Evolutionary conservation across 2,888 invertebrate genomes (phyloP), one percentile per base, ranked within the genome.

Genomic region (Ctena decussata): DNA sequence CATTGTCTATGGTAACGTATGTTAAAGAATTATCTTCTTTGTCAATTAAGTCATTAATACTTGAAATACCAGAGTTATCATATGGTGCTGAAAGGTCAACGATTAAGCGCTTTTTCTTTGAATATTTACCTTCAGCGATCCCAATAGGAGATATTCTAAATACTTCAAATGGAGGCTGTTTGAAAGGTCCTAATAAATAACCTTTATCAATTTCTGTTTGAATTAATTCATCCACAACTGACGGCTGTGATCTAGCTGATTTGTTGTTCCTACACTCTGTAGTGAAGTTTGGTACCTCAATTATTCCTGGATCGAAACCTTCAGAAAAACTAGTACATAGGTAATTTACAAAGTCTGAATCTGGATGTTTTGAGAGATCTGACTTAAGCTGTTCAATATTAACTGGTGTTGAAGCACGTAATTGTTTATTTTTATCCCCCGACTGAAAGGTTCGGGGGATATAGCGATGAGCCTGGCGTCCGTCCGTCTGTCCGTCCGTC

Each of bases 51-150:
- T 81, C 72, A 53, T 86, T 90, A 2, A 90, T 75, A 41, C 86
- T 90, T 32, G 27, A 30, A 30, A 84, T 60, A 12, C 46, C 39
- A 30, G 12, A 12, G 44, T 82, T 71, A 24, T 89, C 69, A 71
- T 87, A 89, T 32, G 89, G 86, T 2, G 88, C 72, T 15, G 86
- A 89, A 15, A 88, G 18, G 76, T 90, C 90, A 0, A 89, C 69
- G 5, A 87, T 89, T 0, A 90, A 37, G 2, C 88, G 32, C 49
- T 86, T 60, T 46, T 87, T 86, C 15, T 74, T 75, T 0, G 83
- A 85, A 70, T 89, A 87, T 76, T 87, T 90, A 2, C 80, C 77
- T 46, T 69, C 75, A 0, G 86, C 87, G 27, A 89, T 65, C 12
- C 84, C 90, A 2, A 87, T 70, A 15, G 49, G 49, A 21, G 49